Conservation (phyloP, 1,140 invertebrate species). For the Lanistes nyassanus region DNA sequence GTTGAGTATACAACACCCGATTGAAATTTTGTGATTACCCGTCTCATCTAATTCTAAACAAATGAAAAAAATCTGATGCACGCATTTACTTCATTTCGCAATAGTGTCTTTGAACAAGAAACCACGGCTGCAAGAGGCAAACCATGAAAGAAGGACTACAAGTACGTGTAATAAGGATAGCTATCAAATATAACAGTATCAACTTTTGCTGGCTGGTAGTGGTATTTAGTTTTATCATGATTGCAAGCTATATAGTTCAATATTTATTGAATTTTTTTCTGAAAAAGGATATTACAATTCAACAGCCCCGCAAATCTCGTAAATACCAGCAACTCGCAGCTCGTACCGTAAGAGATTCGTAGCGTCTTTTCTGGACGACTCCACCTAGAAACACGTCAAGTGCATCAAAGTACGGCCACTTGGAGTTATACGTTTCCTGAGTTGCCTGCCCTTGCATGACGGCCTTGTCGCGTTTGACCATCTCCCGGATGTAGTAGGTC, state of each 20-base stretch:
- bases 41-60: too few relatives aligned
- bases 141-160: too few relatives aligned
- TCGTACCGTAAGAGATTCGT: constrained; percentile 3
- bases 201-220: neutral
- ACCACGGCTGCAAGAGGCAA: too few relatives aligned
- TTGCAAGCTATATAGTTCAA: too few relatives aligned
- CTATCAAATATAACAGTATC: too few relatives aligned
- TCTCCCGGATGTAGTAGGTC: constrained; percentile 16
- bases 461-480: constrained; percentile 18
- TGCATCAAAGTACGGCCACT: constrained; percentile 18
- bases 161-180: too few relatives aligned
- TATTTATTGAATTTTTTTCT: neutral
- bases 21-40: too few relatives aligned
- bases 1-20: too few relatives aligned
- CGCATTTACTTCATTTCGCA: too few relatives aligned
- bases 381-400: constrained; percentile 11
- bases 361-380: constrained; percentile 12
- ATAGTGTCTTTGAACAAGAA: too few relatives aligned
- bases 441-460: neutral
- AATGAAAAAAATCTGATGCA: too few relatives aligned
- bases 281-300: neutral
- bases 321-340: neutral
- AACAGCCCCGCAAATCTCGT: neutral
- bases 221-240: neutral
- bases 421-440: neutral